Evolutionary conservation across 92 coral and sea anemone species (phyloP).

Genomic region (Zoanthus sansibaricus): DNA sequence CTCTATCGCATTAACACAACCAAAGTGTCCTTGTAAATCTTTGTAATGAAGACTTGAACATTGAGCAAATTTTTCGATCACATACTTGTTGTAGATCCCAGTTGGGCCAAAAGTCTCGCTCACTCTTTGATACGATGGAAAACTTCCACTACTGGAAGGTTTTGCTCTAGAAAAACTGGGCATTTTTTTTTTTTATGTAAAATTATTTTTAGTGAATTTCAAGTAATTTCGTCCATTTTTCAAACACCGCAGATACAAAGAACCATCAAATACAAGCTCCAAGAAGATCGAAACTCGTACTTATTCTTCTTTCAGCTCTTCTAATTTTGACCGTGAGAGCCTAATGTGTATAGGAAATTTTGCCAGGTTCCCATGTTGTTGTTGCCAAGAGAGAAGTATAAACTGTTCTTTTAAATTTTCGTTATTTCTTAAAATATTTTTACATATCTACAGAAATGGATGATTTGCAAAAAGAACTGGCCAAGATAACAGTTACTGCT

Average conservation of each 20-base stretch:
- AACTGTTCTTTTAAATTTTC: not conserved
- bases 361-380: conserved; percentile 62
- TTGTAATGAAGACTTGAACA: conserved; percentile 73
- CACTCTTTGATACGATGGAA: conserved; percentile 62
- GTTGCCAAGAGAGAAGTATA: conserved; percentile 65
- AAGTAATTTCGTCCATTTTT: conserved; percentile 7
- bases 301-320: not conserved
- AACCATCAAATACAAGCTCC: too few species aligned
- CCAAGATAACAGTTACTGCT: conserved; percentile 84
- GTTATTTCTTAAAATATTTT: not conserved
- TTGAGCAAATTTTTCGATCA: conserved; percentile 73
- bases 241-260: not conserved
- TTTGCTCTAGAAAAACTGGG: not conserved
- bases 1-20: conserved; percentile 96
- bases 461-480: conserved; percentile 82
- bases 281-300: not conserved
- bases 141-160: conserved; percentile 27
- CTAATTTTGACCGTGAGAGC: not conserved
- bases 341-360: not conserved
- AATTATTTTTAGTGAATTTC: not conserved
- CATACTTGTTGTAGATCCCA: conserved; percentile 57
- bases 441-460: conserved; percentile 57
- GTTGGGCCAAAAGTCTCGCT: conserved; percentile 66
- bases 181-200: conserved; percentile 4
- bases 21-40: conserved; percentile 89